These are phyloP conservation scores for Takifugu flavidus DNA, from an alignment of 2,113 vertebrate species.

Conservation along the genomic window DNA sequence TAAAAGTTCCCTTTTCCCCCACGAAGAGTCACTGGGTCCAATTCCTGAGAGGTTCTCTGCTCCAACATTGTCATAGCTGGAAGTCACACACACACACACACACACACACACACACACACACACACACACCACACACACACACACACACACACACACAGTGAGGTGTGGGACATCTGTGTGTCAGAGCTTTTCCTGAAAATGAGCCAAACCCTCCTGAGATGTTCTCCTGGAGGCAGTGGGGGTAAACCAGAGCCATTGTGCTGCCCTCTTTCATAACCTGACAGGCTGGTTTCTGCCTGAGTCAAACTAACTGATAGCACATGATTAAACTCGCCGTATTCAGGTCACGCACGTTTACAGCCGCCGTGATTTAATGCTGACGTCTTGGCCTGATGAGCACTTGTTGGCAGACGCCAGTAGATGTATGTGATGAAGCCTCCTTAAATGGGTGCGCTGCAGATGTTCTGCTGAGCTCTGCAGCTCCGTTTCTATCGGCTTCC, in stretches of 20 bases:
- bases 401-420: too few species aligned
- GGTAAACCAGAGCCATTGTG: conserved; percentile 36
- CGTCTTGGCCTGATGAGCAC: too few species aligned
- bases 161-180: conserved; percentile 8
- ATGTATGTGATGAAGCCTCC: too few species aligned
- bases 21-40: too few species aligned
- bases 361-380: too few species aligned
- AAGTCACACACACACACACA: background rate
- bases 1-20: too few species aligned
- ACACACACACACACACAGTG: background rate
- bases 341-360: too few species aligned
- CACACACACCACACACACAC: background rate
- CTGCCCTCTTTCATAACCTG: conserved; percentile 19
- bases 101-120: conserved; percentile 4
- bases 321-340: background rate
- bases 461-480: too few species aligned
- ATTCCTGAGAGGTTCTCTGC: too few species aligned
- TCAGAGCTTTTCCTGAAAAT: conserved; percentile 1
- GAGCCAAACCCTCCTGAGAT: conserved; percentile 25
- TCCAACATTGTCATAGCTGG: too few species aligned
- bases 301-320: background rate
- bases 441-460: too few species aligned
- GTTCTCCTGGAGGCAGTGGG: conserved; percentile 16
- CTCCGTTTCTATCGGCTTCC: too few species aligned
- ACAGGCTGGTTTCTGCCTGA: background rate